phyloP scores from a whole-genome alignment of 2,888 invertebrate species.

The Rhamnusium bicolor region DNA sequence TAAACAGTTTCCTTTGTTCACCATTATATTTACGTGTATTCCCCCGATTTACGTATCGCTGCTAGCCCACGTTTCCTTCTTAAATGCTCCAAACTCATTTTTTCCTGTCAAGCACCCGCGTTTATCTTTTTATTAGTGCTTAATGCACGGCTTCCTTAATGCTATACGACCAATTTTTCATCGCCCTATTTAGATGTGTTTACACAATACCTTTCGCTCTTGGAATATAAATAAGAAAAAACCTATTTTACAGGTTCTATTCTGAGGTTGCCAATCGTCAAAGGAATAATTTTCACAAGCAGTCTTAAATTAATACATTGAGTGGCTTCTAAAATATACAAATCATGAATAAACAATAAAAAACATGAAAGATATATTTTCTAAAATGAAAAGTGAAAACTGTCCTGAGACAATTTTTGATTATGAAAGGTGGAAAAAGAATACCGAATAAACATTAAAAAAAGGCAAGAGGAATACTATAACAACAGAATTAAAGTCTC shows the following conservation, averaged over 20 bases:
- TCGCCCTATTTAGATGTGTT: constrained; percentile 24
- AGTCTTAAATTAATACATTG: not conserved
- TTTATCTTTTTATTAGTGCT: constrained; percentile 57
- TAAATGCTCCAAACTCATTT: constrained; percentile 46
- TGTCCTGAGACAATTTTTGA: too few relatives aligned
- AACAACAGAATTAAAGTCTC: too few relatives aligned
- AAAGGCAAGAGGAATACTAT: too few relatives aligned
- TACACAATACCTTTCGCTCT: constrained; percentile 31
- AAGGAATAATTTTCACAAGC: not conserved
- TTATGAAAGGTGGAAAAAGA: too few relatives aligned
- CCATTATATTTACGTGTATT: constrained; percentile 65
- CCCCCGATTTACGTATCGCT: constrained; percentile 62
- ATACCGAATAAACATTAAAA: too few relatives aligned
- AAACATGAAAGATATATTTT: too few relatives aligned
- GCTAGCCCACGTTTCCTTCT: constrained; percentile 54
- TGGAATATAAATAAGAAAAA: constrained; percentile 24
- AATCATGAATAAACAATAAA: too few relatives aligned
- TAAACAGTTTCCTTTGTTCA: constrained; percentile 69
- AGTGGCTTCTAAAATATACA: too few relatives aligned
- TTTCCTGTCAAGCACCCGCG: constrained; percentile 44
- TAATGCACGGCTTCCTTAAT: constrained; percentile 49
- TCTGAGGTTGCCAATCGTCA: not conserved
- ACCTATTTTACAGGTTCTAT: not conserved
- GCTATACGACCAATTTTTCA: constrained; percentile 34
- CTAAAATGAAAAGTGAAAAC: too few relatives aligned